A percentile compares a stretch with the other conserved stretches of the same genome.
These are phyloP conservation scores for Nothura maculosa DNA, from an alignment of 2,797 vertebrate species.

Conservation along the genomic window DNA sequence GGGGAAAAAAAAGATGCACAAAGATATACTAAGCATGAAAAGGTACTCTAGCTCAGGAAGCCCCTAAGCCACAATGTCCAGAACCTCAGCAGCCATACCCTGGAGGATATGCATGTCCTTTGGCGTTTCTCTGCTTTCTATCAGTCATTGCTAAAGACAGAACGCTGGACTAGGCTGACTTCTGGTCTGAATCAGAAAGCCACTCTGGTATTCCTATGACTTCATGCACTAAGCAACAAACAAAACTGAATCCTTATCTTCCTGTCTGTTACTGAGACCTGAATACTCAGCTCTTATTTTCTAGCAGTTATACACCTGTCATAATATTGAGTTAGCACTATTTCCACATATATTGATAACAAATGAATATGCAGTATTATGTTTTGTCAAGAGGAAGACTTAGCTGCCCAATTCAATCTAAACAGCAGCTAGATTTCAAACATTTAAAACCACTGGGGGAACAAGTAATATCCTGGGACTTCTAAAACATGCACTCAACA, in stretches of 20 bases:
- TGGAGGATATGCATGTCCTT: background rate
- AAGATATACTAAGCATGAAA: background rate
- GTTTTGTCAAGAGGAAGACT: background rate
- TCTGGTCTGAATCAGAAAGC: background rate
- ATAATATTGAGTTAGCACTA: background rate
- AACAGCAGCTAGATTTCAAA: background rate
- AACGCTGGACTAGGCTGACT: background rate
- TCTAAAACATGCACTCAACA: background rate
- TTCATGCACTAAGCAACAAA: background rate
- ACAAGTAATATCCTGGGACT: background rate
- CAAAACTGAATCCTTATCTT: background rate
- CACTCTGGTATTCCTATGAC: background rate
- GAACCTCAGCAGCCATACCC: background rate
- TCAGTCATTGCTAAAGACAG: background rate
- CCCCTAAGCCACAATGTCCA: background rate
- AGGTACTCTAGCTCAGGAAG: background rate
- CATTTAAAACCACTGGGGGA: background rate
- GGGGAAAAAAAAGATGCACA: background rate
- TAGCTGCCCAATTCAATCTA: background rate
- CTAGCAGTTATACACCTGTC: background rate
- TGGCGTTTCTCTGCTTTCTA: background rate
- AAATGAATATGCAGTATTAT: background rate
- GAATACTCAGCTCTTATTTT: background rate
- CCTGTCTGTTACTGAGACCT: background rate
- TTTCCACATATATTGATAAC: background rate